These are phyloP conservation scores for Rhingia rostrata DNA, from an alignment of 2,888 invertebrate species.

Conservation along the genomic window DNA sequence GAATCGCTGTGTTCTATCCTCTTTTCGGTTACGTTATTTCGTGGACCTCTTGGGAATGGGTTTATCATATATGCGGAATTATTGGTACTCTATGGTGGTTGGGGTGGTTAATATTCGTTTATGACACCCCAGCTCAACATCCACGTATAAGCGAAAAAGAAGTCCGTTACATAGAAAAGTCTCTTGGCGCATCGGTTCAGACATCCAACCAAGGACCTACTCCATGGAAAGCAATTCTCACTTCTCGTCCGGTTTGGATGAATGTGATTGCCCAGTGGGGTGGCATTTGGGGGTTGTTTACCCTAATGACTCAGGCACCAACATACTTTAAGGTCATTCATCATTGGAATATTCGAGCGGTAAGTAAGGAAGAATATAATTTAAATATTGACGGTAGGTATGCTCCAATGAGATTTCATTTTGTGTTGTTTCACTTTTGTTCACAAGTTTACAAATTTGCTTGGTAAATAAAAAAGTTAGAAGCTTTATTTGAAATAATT, in stretches of 20 bases:
- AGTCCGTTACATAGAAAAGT: slow-evolving; percentile 85
- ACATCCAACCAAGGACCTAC: slow-evolving; percentile 80
- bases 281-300: slow-evolving; percentile 88
- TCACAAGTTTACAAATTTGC: too few relatives aligned
- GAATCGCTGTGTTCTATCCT: slow-evolving; percentile 87
- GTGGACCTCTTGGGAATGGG: slow-evolving; percentile 88
- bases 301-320: slow-evolving; percentile 88
- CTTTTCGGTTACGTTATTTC: slow-evolving; percentile 88
- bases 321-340: slow-evolving; percentile 88
- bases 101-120: slow-evolving; percentile 86
- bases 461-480: too few relatives aligned
- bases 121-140: slow-evolving; percentile 87
- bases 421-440: too few relatives aligned
- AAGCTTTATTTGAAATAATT: too few relatives aligned
- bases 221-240: slow-evolving; percentile 86
- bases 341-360: slow-evolving; percentile 87
- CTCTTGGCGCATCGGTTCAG: slow-evolving; percentile 83
- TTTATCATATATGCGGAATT: slow-evolving; percentile 87
- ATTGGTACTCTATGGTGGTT: slow-evolving; percentile 87
- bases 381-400: neutral
- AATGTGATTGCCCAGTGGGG: slow-evolving; percentile 87
- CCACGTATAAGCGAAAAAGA: slow-evolving; percentile 86
- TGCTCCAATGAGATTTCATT: neutral
- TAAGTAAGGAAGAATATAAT: slow-evolving; percentile 79
- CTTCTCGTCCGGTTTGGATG: slow-evolving; percentile 86